Evolutionary conservation across 1,140 invertebrate genomes (phyloP).

Genomic region (Drosophila tropicalis): DNA sequence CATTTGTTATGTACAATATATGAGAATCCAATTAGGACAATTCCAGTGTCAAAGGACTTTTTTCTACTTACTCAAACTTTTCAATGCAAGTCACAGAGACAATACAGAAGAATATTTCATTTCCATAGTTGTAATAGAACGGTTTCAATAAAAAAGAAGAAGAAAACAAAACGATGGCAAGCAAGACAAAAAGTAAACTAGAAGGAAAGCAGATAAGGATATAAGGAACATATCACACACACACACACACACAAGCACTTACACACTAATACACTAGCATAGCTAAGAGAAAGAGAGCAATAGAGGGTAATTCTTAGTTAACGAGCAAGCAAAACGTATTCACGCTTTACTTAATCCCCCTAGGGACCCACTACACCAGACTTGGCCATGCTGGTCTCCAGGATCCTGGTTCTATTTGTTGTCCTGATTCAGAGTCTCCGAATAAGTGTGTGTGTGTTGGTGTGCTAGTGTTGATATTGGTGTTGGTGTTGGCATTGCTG

Average conservation of each 20-base stretch:
- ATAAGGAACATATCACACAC: constrained; percentile 15
- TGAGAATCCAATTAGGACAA: background rate
- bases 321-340: constrained; percentile 75
- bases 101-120: background rate
- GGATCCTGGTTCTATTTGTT: constrained; percentile 9
- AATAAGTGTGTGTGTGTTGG: constrained; percentile 10
- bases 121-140: constrained; percentile 28
- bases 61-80: background rate
- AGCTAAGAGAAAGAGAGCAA: constrained; percentile 1
- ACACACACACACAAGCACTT: constrained; percentile 8
- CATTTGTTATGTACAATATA: background rate
- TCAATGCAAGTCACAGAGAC: background rate
- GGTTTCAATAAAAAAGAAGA: constrained; percentile 64
- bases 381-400: background rate
- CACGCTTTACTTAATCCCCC: constrained; percentile 70
- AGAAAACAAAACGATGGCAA: constrained; percentile 42
- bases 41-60: background rate
- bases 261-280: no score
- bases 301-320: constrained; percentile 74
- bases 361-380: constrained; percentile 38
- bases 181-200: constrained; percentile 27
- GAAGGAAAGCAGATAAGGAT: constrained; percentile 23
- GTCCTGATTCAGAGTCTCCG: constrained; percentile 31
- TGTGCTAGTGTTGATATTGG: background rate
- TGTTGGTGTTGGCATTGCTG: constrained; percentile 23